Evolutionary conservation across 2,113 vertebrate genomes (phyloP).

Genomic region (Amphilophus citrinellus): DNA sequence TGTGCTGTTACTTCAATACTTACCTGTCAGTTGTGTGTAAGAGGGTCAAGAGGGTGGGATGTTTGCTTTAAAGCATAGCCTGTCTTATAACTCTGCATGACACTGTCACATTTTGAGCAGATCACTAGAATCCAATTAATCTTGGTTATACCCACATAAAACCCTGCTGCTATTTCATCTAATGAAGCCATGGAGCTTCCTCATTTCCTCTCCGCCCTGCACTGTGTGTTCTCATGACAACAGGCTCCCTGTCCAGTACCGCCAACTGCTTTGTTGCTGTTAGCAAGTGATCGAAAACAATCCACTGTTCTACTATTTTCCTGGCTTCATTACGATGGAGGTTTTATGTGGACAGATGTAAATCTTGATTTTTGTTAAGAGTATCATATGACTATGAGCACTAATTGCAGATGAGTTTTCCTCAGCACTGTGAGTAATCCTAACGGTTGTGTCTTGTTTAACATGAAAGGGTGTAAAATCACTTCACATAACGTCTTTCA

Average conservation of each 20-base stretch:
- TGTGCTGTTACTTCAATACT: constrained; percentile 14
- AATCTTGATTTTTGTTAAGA: constrained; percentile 48
- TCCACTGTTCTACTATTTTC: constrained; percentile 29
- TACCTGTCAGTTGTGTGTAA: constrained; percentile 18
- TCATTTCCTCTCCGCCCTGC: constrained; percentile 24
- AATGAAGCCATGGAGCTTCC: constrained; percentile 62
- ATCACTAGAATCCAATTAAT: constrained; percentile 75
- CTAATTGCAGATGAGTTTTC: constrained; percentile 45
- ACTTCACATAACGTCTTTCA: constrained; percentile 34
- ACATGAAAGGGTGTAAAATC: constrained; percentile 65
- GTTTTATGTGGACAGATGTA: background rate
- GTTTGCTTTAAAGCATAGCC: constrained; percentile 19
- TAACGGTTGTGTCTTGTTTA: constrained; percentile 19
- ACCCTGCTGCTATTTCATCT: constrained; percentile 69
- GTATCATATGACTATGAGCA: constrained; percentile 28
- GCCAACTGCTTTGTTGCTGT: constrained; percentile 61
- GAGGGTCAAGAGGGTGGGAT: constrained; percentile 7
- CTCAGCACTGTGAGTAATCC: constrained; percentile 22
- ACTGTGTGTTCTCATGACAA: constrained; percentile 75
- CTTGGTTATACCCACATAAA: constrained; percentile 71
- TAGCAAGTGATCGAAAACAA: constrained; percentile 55
- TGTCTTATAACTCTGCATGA: constrained; percentile 60
- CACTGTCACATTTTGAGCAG: constrained; percentile 66
- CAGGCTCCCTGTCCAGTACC: constrained; percentile 61
- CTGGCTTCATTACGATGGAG: constrained; percentile 33